phyloP scores from a whole-genome alignment of 2,888 invertebrate species.

The Ennomos erosarius region DNA sequence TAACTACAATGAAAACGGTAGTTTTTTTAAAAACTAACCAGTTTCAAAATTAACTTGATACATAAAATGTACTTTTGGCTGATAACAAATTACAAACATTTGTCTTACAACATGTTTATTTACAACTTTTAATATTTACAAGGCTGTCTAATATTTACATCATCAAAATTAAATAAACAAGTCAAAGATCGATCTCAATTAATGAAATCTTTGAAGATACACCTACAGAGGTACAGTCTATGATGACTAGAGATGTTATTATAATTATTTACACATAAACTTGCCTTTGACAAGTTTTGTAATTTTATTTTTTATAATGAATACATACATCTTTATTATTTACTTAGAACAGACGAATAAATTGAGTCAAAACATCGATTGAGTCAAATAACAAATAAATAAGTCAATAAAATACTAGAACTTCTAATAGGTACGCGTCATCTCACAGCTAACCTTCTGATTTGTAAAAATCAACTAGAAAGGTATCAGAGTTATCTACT shows the following conservation, averaged over 20 bases:
- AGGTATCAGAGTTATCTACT: slow-evolving; percentile 29
- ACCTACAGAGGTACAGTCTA: slow-evolving; percentile 43
- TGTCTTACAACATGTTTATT: slow-evolving; percentile 52
- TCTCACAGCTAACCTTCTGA: too few relatives aligned
- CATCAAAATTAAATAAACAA: slow-evolving; percentile 16
- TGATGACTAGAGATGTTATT: slow-evolving; percentile 51
- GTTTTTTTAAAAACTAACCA: slow-evolving; percentile 47
- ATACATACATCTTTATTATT: slow-evolving; percentile 35
- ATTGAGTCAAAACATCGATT: too few relatives aligned
- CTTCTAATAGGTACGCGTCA: too few relatives aligned
- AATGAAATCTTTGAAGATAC: slow-evolving; percentile 23
- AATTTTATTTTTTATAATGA: slow-evolving; percentile 41
- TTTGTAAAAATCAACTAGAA: too few relatives aligned
- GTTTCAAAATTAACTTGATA: slow-evolving; percentile 48
- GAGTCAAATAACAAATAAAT: background rate
- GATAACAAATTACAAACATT: slow-evolving; percentile 60
- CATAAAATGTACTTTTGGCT: slow-evolving; percentile 65
- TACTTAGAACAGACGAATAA: slow-evolving; percentile 41
- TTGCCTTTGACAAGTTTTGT: slow-evolving; percentile 56
- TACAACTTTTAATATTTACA: slow-evolving; percentile 60
- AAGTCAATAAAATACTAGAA: background rate
- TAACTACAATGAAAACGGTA: slow-evolving; percentile 64
- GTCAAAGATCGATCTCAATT: slow-evolving; percentile 27
- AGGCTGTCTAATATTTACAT: slow-evolving; percentile 54
- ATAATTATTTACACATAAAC: slow-evolving; percentile 50